phyloP scores from a whole-genome alignment of 2,797 vertebrate genomes.

The Limosa lapponica region DNA sequence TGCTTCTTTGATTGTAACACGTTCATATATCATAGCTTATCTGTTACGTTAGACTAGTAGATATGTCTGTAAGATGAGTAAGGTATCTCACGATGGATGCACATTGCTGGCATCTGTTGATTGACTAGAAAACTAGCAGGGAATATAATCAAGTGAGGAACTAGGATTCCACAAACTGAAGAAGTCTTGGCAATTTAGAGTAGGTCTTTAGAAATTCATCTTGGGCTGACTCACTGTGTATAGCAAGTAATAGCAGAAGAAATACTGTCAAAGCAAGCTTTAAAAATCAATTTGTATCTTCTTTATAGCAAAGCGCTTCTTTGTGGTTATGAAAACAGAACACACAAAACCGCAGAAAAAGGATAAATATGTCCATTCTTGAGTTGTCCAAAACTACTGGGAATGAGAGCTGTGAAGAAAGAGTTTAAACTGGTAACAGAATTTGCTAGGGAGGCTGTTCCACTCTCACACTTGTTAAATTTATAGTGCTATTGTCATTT shows the following conservation, averaged over 20 bases:
- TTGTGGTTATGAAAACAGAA: background rate
- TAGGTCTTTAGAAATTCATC: background rate
- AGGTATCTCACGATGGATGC: background rate
- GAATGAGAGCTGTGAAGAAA: background rate
- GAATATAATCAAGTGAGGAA: background rate
- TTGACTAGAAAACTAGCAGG: background rate
- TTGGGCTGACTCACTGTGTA: background rate
- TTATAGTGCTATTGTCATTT: background rate
- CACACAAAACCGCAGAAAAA: background rate
- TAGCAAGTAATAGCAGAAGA: background rate
- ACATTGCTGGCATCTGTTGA: background rate
- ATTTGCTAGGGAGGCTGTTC: background rate
- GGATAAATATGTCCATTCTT: background rate
- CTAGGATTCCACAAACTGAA: background rate
- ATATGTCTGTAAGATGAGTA: background rate
- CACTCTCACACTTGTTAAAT: background rate
- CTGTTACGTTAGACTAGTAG: background rate
- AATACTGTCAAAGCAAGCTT: background rate
- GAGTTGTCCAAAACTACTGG: background rate
- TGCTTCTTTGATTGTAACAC: background rate
- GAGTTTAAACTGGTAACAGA: background rate
- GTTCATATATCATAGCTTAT: background rate
- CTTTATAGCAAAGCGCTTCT: background rate
- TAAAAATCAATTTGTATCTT: slow-evolving; percentile 15
- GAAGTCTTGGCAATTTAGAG: background rate